Evolutionary conservation across 2,113 vertebrate species (phyloP).

Genomic region (Microcebus lehilahytsara): DNA sequence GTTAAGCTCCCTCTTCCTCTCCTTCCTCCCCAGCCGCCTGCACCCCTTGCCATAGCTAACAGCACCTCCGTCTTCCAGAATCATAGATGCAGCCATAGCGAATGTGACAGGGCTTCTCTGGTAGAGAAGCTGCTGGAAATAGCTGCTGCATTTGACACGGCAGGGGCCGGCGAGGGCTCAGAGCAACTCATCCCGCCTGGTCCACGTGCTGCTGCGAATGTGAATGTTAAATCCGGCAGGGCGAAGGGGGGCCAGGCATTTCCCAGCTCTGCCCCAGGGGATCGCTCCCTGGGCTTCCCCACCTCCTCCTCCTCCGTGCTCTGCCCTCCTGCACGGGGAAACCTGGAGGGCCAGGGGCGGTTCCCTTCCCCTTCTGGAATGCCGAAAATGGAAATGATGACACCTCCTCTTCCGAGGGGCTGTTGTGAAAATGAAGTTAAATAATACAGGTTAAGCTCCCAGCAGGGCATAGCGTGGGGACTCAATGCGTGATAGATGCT

Average conservation of each 20-base stretch:
- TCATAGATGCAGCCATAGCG: slow-evolving; percentile 42
- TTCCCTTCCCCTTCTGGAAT: neutral
- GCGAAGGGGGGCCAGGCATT: neutral
- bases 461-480: neutral
- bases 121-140: slow-evolving; percentile 71
- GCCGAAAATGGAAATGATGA: neutral
- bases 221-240: slow-evolving; percentile 2
- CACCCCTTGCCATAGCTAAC: neutral
- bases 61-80: slow-evolving; percentile 35
- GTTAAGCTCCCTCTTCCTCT: neutral
- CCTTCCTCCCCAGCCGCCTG: neutral
- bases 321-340: neutral
- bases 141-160: slow-evolving; percentile 50
- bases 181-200: neutral
- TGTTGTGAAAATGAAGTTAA: slow-evolving; percentile 14
- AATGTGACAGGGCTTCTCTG: slow-evolving; percentile 62
- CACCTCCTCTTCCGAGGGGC: neutral
- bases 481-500: neutral
- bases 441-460: neutral
- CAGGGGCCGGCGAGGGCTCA: slow-evolving; percentile 47
- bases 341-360: neutral
- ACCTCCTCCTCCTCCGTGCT: neutral
- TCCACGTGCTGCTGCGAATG: neutral
- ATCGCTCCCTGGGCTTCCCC: slow-evolving; percentile 34
- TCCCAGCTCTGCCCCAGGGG: neutral